Evolutionary conservation across 2,797 vertebrate genomes (phyloP).

Genomic region (Orestias chungarensis): DNA sequence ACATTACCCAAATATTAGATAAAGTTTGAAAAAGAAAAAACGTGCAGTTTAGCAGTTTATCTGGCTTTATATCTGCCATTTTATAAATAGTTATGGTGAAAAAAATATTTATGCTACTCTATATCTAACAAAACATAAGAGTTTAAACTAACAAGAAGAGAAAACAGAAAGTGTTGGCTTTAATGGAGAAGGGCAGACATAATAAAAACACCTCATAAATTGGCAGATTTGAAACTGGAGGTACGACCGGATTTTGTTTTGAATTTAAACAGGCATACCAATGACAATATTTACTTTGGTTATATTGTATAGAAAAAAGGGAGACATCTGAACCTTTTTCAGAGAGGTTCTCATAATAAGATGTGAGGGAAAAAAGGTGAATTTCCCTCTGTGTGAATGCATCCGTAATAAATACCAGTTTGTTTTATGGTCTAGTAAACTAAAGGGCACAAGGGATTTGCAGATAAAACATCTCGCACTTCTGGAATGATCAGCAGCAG

Average conservation of each 20-base stretch:
- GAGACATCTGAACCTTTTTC: background rate
- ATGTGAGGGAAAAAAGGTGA: background rate
- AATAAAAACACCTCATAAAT: slow-evolving; percentile 17
- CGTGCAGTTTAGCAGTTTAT: slow-evolving; percentile 26
- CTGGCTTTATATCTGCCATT: slow-evolving; percentile 25
- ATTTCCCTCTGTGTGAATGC: background rate
- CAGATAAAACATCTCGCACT: slow-evolving; percentile 24
- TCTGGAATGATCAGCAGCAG: slow-evolving; percentile 13
- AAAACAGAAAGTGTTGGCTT: slow-evolving; percentile 35
- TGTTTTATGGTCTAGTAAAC: slow-evolving; percentile 5
- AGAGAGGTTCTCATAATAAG: background rate
- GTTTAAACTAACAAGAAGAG: slow-evolving; percentile 33
- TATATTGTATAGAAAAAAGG: background rate
- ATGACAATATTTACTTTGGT: background rate
- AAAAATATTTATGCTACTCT: slow-evolving; percentile 51
- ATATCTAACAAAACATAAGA: slow-evolving; percentile 43
- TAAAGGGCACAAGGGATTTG: slow-evolving; percentile 6
- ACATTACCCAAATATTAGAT: slow-evolving; percentile 25
- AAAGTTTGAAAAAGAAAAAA: slow-evolving; percentile 44
- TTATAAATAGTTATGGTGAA: slow-evolving; percentile 41
- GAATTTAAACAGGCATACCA: background rate
- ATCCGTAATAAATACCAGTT: background rate
- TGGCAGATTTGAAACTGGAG: background rate
- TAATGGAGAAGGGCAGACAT: slow-evolving; percentile 12
- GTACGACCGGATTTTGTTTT: background rate